phyloP scores from a whole-genome alignment of 2,113 vertebrate species.

The Sinocyclocheilus anophthalmus region DNA sequence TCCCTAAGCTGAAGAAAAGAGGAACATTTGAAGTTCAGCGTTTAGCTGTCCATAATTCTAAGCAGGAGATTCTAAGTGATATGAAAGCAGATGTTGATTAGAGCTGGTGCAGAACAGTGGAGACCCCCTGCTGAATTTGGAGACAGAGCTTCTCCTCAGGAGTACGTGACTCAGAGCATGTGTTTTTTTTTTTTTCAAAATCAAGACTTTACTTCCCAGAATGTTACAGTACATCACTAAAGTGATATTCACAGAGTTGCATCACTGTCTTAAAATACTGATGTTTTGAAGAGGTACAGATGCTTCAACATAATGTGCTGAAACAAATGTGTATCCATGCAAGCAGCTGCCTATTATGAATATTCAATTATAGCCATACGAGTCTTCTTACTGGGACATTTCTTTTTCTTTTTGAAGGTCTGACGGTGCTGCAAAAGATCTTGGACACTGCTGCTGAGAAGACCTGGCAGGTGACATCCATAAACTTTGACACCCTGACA shows the following conservation, averaged over 20 bases:
- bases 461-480: constrained; percentile 93
- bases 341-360: constrained; percentile 25
- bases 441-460: constrained; percentile 93
- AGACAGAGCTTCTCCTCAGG: constrained; percentile 25
- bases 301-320: constrained; percentile 29
- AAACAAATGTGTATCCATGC: constrained; percentile 16
- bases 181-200: not conserved
- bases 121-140: constrained; percentile 36
- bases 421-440: constrained; percentile 92
- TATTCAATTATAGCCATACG: not conserved
- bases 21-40: constrained; percentile 38
- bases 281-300: constrained; percentile 8
- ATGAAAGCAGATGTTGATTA: constrained; percentile 33
- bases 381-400: not conserved
- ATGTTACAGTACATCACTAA: not conserved
- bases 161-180: not conserved
- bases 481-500: constrained; percentile 89
- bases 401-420: constrained; percentile 70
- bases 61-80: constrained; percentile 4
- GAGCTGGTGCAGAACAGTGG: constrained; percentile 20
- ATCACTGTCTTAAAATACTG: constrained; percentile 6
- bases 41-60: not conserved
- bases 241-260: not conserved
- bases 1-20: constrained; percentile 25
- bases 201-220: constrained; percentile 1